These are phyloP conservation scores for Arion vulgaris DNA, from an alignment of 1,140 invertebrate species.

Conservation along the genomic window DNA sequence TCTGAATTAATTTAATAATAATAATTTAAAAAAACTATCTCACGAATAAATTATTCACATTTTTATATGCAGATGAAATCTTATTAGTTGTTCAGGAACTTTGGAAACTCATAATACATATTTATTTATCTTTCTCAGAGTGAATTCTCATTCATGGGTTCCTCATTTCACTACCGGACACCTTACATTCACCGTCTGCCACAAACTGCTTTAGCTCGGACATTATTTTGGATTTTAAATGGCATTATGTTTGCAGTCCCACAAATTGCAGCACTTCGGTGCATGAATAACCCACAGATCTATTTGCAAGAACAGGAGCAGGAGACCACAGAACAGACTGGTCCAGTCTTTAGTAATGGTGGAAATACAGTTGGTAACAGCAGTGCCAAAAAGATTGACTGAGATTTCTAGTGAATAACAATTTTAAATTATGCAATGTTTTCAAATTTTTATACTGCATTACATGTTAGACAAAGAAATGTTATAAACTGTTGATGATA, in stretches of 20 bases:
- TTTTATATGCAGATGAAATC: too few relatives aligned
- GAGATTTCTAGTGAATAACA: background rate
- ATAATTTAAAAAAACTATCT: too few relatives aligned
- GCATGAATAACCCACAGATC: background rate
- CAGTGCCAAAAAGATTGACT: conserved; percentile 4
- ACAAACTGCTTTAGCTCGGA: conserved; percentile 39
- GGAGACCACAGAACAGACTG: background rate
- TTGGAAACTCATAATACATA: background rate
- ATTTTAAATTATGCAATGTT: too few relatives aligned
- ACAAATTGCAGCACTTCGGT: conserved; percentile 54
- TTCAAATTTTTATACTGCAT: too few relatives aligned
- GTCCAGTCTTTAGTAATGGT: background rate
- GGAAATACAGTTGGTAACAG: background rate
- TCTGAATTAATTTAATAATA: too few relatives aligned
- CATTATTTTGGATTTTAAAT: conserved; percentile 61
- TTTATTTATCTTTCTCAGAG: conserved; percentile 50
- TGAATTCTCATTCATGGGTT: conserved; percentile 62
- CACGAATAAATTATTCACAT: too few relatives aligned
- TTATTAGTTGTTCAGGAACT: too few relatives aligned
- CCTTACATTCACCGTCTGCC: conserved; percentile 54
- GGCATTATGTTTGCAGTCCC: conserved; percentile 53
- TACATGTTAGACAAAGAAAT: too few relatives aligned
- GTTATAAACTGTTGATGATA: too few relatives aligned
- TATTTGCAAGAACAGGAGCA: background rate
- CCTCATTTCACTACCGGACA: conserved; percentile 59